A percentile compares a stretch with the other conserved stretches of the same genome.
Evolutionary conservation across 2,888 invertebrate genomes (phyloP).

Genomic region (Eupeodes luniger): DNA sequence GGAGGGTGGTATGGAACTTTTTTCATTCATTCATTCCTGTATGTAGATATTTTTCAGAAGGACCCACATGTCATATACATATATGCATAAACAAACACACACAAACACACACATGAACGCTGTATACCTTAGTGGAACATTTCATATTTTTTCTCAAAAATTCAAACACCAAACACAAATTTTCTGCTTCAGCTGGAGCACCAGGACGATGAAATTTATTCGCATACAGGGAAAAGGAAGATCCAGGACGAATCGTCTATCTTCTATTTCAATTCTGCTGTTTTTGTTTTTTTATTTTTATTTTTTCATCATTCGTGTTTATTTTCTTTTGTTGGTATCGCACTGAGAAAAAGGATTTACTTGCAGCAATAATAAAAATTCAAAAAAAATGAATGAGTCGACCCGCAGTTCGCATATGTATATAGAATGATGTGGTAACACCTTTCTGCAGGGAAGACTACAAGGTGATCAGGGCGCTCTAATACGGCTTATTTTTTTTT

Average conservation of each 20-base stretch:
- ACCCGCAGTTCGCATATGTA: background rate
- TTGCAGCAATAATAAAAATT: conserved; percentile 10
- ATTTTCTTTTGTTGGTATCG: conserved; percentile 33
- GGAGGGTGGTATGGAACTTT: conserved; percentile 21
- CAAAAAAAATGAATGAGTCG: conserved; percentile 16
- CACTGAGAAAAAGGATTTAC: conserved; percentile 61
- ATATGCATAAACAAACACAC: background rate
- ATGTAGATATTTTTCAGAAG: conserved; percentile 33
- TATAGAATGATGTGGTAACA: background rate
- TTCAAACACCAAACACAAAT: conserved; percentile 74
- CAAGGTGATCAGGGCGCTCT: background rate
- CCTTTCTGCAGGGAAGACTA: background rate
- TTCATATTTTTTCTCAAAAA: conserved; percentile 69
- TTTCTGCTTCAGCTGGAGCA: conserved; percentile 68
- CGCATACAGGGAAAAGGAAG: conserved; percentile 76
- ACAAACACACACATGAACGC: background rate
- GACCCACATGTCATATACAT: background rate
- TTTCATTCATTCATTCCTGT: conserved; percentile 7
- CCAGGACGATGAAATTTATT: conserved; percentile 74
- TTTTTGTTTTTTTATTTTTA: background rate
- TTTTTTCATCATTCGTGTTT: background rate
- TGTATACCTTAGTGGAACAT: conserved; percentile 26
- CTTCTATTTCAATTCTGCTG: conserved; percentile 44
- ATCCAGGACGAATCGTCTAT: conserved; percentile 69
- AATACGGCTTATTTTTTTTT: no score